Percentiles rank a stretch among this genome's conserved stretches.
Conservation (phyloP, 2,113 vertebrate genomes). For the Synchiropus splendidus region DNA sequence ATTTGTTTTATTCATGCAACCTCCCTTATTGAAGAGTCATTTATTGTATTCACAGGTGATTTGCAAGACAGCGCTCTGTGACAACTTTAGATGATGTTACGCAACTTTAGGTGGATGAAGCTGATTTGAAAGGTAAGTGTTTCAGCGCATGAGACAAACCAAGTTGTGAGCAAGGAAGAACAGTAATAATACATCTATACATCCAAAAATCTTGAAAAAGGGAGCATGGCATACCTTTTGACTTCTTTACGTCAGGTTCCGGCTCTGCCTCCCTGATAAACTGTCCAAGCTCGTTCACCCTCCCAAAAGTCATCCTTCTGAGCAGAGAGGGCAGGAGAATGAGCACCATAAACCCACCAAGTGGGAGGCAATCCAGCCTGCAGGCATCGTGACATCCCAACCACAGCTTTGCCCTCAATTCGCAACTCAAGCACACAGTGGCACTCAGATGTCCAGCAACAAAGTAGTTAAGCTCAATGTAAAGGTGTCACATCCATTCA, state of each 20-base stretch:
- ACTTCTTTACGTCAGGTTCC: slow-evolving; percentile 97
- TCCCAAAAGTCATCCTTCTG: slow-evolving; percentile 96
- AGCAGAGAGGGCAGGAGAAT: slow-evolving; percentile 19
- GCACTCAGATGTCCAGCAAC: no score
- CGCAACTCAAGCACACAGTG: no score
- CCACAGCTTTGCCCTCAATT: no score
- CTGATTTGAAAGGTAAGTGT: slow-evolving; percentile 1
- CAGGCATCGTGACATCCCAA: no score
- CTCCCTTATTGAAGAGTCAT: neutral
- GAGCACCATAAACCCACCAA: slow-evolving; percentile 19
- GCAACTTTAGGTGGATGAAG: no score
- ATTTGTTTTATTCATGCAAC: no score
- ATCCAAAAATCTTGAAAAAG: neutral
- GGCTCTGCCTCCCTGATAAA: slow-evolving; percentile 97
- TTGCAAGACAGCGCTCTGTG: neutral
- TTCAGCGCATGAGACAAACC: no score
- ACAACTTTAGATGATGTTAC: neutral
- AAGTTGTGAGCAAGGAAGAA: no score
- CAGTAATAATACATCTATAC: no score
- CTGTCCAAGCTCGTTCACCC: slow-evolving; percentile 93
- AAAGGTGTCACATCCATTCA: no score
- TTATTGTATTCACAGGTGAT: neutral
- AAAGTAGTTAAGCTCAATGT: no score
- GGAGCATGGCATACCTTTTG: slow-evolving; percentile 72
- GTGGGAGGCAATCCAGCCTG: no score